A percentile compares a stretch with the other conserved stretches of the same genome.
phyloP scores from a whole-genome alignment of 2,888 invertebrate genomes.

The Epsilonema sp. region DNA sequence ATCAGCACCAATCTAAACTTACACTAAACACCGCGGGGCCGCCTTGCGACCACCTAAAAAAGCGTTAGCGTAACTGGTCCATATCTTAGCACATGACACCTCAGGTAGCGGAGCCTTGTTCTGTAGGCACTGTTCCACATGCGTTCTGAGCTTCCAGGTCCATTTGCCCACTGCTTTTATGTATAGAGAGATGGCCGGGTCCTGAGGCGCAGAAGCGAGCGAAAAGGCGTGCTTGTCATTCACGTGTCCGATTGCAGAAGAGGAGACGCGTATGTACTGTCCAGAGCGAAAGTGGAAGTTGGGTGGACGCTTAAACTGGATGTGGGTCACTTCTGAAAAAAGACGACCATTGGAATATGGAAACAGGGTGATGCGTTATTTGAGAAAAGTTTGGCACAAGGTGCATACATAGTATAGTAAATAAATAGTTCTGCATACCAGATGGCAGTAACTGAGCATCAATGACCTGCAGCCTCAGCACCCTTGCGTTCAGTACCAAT shows the following conservation, averaged over 20 bases:
- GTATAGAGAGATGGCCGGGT: constrained; percentile 77
- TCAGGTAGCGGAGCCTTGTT: constrained; percentile 6
- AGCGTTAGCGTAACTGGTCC: too few relatives aligned
- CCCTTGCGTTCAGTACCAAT: background rate
- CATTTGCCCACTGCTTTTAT: constrained; percentile 67
- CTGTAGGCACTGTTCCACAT: constrained; percentile 16
- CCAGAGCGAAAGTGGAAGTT: constrained; percentile 57
- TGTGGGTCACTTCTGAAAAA: constrained; percentile 35
- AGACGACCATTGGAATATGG: too few relatives aligned
- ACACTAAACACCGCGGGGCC: too few relatives aligned
- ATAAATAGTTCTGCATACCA: too few relatives aligned
- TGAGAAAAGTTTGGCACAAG: too few relatives aligned
- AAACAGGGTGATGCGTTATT: too few relatives aligned
- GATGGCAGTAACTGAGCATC: background rate
- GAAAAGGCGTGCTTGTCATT: constrained; percentile 86
- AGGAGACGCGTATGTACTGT: constrained; percentile 53
- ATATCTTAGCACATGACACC: too few relatives aligned
- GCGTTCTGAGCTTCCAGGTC: constrained; percentile 83
- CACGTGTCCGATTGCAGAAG: constrained; percentile 49
- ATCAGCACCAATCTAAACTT: too few relatives aligned
- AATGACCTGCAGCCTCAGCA: background rate
- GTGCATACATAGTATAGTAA: too few relatives aligned
- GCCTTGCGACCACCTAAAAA: too few relatives aligned
- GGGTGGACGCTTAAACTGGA: constrained; percentile 81
- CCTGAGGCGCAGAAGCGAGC: constrained; percentile 81